Conservation (phyloP, 2,113 vertebrate genomes). For the Abramis brama region DNA sequence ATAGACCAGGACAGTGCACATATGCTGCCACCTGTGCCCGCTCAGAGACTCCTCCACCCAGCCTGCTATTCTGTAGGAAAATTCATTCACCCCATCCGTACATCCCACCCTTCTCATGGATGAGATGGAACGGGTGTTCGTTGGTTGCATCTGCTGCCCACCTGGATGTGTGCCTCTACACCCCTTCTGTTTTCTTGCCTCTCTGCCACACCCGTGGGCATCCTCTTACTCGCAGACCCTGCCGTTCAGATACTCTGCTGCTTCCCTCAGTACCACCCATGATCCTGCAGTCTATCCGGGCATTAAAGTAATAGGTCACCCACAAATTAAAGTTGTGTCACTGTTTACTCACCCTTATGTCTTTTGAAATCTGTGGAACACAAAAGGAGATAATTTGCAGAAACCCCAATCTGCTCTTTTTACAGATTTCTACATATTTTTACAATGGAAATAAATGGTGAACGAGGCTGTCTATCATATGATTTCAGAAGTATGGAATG, state of each 20-base stretch:
- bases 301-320: slow-evolving; percentile 26
- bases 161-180: slow-evolving; percentile 24
- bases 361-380: background rate
- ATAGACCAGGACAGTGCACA: slow-evolving; percentile 27
- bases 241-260: slow-evolving; percentile 8
- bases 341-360: background rate
- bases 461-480: background rate
- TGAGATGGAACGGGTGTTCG: slow-evolving; percentile 8
- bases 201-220: background rate
- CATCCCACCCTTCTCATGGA: slow-evolving; percentile 4
- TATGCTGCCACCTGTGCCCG: slow-evolving; percentile 43
- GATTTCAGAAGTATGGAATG: background rate
- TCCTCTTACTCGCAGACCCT: background rate
- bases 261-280: slow-evolving; percentile 20
- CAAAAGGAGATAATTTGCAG: background rate
- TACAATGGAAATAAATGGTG: background rate
- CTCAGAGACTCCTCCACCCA: background rate
- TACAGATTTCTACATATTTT: background rate
- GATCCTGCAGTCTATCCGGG: slow-evolving; percentile 33
- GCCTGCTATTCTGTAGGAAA: slow-evolving; percentile 6
- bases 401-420: background rate
- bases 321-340: background rate
- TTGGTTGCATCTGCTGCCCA: slow-evolving; percentile 40
- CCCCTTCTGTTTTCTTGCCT: background rate
- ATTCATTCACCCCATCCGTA: background rate